Base-by-base conservation (phyloP, 2,113 vertebrate species). In the Athene noctua region DNA sequence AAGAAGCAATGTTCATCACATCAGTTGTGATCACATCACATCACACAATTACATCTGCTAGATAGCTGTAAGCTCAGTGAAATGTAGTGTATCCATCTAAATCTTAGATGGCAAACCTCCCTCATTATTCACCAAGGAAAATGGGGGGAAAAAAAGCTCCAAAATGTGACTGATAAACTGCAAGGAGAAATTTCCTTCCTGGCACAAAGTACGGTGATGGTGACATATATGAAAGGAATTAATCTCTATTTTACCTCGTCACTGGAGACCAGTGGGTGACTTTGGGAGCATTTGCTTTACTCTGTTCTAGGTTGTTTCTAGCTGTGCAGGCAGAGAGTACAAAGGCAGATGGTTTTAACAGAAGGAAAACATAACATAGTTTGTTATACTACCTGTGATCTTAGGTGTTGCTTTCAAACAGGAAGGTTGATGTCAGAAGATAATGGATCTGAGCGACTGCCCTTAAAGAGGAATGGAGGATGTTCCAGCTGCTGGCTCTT, bases 71-170 rank as follows among this genome's bases (percentile, higher is more conserved):
- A 96, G 42, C 15, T 81, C n/a, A 44, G 15, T 55, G 40, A 36
- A 72, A 77, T 59, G 38, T n/a, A 59, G n/a, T 38, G 32, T 15
- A 63, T 47, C 14, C 27, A 30, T 29, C 27, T 40, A 68, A 78
- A 51, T 13, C 32, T 78, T 54, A 36, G 22, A 73, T 30, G 21
- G 17, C 16, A 70, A 40, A 16, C 10, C 5, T 54, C 19, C 44
- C 11, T n/a, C 23, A 29, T 26, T 26, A 82, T 51, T 85, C 19
- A 61, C 32, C 29, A 51, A 73, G 52, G 55, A 59, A 85, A 88
- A 59, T 6, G 7, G 15, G 32, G 17, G 2, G 0, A 3, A 5
- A 13, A 46, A 18, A n/a, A 42, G 2, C 32, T 74, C 52, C 34
- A 72, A 57, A 94, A 52, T 36, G 11, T 61, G 54, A 8, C 8